These are phyloP conservation scores for Notarius lentiginosus DNA, from an alignment of 2,113 vertebrate species.

Conservation along the genomic window DNA sequence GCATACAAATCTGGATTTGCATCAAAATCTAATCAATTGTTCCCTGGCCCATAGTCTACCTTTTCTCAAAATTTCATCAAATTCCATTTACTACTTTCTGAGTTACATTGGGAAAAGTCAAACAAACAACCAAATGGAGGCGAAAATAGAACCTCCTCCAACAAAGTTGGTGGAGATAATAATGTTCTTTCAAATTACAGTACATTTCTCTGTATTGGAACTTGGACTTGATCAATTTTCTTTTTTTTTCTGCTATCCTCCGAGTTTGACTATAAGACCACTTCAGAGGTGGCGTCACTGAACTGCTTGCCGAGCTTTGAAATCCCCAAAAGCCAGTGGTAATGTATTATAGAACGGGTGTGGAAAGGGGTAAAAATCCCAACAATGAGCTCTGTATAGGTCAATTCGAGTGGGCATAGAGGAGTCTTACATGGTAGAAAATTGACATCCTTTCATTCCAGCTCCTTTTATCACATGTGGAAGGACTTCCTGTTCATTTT, in stretches of 20 bases:
- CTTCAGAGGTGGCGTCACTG: slow-evolving; percentile 33
- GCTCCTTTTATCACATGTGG: slow-evolving; percentile 6
- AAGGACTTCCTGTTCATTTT: slow-evolving; percentile 25
- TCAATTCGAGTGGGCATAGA: not conserved
- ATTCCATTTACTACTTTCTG: no score
- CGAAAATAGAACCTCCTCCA: no score
- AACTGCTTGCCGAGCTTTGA: slow-evolving; percentile 59
- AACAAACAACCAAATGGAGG: no score
- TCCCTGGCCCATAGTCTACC: no score
- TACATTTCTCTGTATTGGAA: slow-evolving; percentile 13
- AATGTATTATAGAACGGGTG: slow-evolving; percentile 53
- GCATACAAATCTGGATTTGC: no score
- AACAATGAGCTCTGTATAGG: not conserved
- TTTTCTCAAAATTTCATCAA: no score
- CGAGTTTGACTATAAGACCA: slow-evolving; percentile 1
- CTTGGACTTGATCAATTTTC: slow-evolving; percentile 10
- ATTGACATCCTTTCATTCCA: slow-evolving; percentile 13
- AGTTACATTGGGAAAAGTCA: no score
- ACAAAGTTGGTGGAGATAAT: no score
- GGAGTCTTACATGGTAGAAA: slow-evolving; percentile 1
- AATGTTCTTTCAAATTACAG: not conserved
- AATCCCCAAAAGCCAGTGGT: slow-evolving; percentile 59
- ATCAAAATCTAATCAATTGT: no score
- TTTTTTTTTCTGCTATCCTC: not conserved
- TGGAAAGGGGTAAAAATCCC: not conserved